These are phyloP conservation scores for Diachasmimorpha longicaudata DNA, from an alignment of 1,140 invertebrate species.

Conservation along the genomic window DNA sequence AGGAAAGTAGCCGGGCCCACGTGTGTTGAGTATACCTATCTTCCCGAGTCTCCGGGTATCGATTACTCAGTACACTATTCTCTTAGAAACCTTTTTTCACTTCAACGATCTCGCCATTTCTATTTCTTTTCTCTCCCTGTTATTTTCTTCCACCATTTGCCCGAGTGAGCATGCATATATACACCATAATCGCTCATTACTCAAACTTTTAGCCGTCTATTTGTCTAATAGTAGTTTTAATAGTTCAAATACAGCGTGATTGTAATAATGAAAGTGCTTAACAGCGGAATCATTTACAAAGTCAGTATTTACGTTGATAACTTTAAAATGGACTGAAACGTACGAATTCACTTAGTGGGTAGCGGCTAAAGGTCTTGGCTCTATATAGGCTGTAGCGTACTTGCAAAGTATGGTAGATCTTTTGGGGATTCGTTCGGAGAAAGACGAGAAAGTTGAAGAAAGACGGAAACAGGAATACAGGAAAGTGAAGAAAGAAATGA, in stretches of 20 bases:
- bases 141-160: background rate
- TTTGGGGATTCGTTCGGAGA: slow-evolving; percentile 38
- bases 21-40: slow-evolving; percentile 34
- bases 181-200: background rate
- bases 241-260: background rate
- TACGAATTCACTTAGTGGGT: slow-evolving; percentile 41
- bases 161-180: background rate
- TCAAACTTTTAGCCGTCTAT: background rate
- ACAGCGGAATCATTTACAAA: slow-evolving; percentile 40
- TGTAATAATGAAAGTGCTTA: slow-evolving; percentile 38
- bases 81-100: slow-evolving; percentile 18
- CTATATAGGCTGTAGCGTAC: slow-evolving; percentile 42
- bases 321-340: slow-evolving; percentile 50
- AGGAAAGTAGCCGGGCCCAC: slow-evolving; percentile 12
- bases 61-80: slow-evolving; percentile 26
- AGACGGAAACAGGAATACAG: slow-evolving; percentile 10
- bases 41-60: slow-evolving; percentile 15
- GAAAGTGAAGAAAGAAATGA: background rate
- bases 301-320: slow-evolving; percentile 56
- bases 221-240: slow-evolving; percentile 10
- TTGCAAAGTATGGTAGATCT: slow-evolving; percentile 54
- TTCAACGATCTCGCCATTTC: slow-evolving; percentile 19
- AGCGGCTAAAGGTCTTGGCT: slow-evolving; percentile 35
- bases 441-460: background rate
- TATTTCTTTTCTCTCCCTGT: slow-evolving; percentile 1